Conservation (phyloP, 1,140 invertebrate species). For the Galendromus occidentalis region DNA sequence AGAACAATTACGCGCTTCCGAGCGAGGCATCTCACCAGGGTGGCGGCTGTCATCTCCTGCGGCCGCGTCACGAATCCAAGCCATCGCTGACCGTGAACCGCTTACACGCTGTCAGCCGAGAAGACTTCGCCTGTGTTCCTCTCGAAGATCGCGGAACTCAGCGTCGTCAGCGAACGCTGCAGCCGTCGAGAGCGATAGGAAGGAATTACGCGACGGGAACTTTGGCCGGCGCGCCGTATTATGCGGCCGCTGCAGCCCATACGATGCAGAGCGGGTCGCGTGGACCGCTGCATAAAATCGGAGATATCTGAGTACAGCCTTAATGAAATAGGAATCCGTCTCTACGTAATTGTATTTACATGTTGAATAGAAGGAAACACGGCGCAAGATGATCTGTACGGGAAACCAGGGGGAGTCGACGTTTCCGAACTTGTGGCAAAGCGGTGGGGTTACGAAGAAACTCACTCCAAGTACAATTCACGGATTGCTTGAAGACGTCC, state of each 20-base stretch:
- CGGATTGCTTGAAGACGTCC: no score
- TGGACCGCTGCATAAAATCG: no score
- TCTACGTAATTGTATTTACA: no score
- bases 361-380: no score
- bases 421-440: no score
- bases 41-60: no score
- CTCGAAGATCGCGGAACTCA: neutral
- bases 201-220: neutral
- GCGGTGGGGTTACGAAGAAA: no score
- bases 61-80: neutral
- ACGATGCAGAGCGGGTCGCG: neutral
- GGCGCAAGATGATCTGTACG: no score
- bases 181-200: neutral
- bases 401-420: no score
- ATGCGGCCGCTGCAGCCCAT: neutral
- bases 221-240: neutral
- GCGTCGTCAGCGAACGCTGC: constrained; percentile 3
- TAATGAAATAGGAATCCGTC: no score
- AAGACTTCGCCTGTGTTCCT: neutral
- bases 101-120: neutral
- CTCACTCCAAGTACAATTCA: no score
- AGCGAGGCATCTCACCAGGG: neutral
- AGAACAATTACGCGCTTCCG: constrained; percentile 6
- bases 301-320: no score
- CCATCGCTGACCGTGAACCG: constrained; percentile 5